These are phyloP conservation scores for Tachystola acroxantha DNA, from an alignment of 2,888 invertebrate species.

Conservation along the genomic window DNA sequence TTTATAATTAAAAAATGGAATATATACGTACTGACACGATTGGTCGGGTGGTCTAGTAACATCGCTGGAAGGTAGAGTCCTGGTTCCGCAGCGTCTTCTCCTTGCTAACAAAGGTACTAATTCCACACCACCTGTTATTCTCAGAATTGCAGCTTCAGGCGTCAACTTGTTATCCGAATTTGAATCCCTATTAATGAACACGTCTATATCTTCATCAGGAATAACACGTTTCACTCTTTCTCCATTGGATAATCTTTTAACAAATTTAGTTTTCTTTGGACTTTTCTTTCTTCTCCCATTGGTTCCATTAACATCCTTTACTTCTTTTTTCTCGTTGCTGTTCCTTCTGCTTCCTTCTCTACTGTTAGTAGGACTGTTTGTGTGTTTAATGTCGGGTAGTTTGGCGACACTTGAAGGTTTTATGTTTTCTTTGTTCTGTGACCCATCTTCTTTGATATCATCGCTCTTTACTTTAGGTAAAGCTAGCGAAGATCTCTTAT, in stretches of 20 bases:
- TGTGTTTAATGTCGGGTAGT: slow-evolving; percentile 50
- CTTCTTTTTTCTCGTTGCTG: slow-evolving; percentile 20
- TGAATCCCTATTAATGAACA: slow-evolving; percentile 12
- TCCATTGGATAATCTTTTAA: slow-evolving; percentile 52
- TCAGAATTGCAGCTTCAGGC: slow-evolving; percentile 56
- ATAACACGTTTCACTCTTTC: slow-evolving; percentile 41
- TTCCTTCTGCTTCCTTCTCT: slow-evolving; percentile 21
- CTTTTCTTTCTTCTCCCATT: slow-evolving; percentile 30
- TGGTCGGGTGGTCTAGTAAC: slow-evolving; percentile 65
- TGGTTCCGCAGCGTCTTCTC: slow-evolving; percentile 73
- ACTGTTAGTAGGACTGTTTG: slow-evolving; percentile 21
- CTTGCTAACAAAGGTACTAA: slow-evolving; percentile 86
- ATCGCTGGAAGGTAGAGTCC: slow-evolving; percentile 67
- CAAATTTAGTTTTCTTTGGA: slow-evolving; percentile 48
- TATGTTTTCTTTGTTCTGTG: slow-evolving; percentile 45
- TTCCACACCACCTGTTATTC: slow-evolving; percentile 83
- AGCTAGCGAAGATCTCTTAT: slow-evolving; percentile 64
- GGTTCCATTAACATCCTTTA: slow-evolving; percentile 15
- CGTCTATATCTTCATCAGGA: slow-evolving; percentile 35
- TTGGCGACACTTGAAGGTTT: slow-evolving; percentile 40
- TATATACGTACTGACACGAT: slow-evolving; percentile 62
- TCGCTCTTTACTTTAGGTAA: slow-evolving; percentile 72
- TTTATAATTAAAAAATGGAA: too few relatives aligned
- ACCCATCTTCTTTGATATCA: slow-evolving; percentile 35
- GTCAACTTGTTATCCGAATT: slow-evolving; percentile 39